phyloP scores from a whole-genome alignment of 2,888 invertebrate genomes.

The Dicroscelio sp. region DNA sequence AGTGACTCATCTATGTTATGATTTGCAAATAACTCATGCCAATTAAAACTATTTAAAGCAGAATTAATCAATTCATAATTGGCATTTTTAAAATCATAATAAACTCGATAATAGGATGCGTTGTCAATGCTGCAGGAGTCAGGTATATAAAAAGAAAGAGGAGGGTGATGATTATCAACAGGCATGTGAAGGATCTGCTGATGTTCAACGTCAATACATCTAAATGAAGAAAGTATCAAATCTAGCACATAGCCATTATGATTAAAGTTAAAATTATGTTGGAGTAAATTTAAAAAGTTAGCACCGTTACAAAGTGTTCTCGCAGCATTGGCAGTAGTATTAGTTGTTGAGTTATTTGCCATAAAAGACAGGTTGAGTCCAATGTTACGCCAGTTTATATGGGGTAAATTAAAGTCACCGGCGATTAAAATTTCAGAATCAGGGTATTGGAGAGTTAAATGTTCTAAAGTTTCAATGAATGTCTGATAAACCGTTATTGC shows the following conservation, averaged over 20 bases:
- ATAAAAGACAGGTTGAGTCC: too few species aligned
- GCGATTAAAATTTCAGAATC: neutral
- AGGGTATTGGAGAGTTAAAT: neutral
- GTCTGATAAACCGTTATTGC: too few species aligned
- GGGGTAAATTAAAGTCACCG: neutral
- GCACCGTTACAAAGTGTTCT: too few species aligned
- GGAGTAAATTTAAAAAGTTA: too few species aligned
- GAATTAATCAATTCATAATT: neutral
- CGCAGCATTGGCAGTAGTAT: too few species aligned
- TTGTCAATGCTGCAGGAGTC: neutral
- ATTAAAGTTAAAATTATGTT: too few species aligned
- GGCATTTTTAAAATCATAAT: neutral
- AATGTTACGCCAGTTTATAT: neutral
- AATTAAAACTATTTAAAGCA: neutral
- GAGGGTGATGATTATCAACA: neutral
- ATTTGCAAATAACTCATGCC: neutral
- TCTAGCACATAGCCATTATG: too few species aligned
- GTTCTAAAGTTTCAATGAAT: neutral
- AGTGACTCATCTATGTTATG: too few species aligned
- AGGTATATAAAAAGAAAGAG: neutral
- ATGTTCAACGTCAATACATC: too few species aligned
- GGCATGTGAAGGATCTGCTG: too few species aligned
- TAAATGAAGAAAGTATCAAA: too few species aligned
- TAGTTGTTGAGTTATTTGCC: too few species aligned
- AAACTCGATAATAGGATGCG: neutral